Evolutionary conservation across 1,140 invertebrate genomes (phyloP), one percentile per base, ranked within the genome.

Genomic region (Arion vulgaris): DNA sequence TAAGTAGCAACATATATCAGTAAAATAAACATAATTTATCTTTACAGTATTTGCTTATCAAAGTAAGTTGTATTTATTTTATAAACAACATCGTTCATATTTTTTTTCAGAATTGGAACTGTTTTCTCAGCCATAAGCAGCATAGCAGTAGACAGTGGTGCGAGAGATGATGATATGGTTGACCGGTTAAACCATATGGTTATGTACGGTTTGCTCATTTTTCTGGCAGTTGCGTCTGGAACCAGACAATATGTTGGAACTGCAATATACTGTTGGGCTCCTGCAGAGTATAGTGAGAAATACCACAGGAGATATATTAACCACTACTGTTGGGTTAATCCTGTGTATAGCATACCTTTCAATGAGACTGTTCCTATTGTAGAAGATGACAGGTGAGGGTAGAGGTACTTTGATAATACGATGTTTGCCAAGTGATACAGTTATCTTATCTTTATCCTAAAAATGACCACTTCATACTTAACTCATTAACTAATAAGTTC

Each of bases 251-350:
- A 75, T 41, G 80, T 82, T 1, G 72, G 72, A 13, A 51, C 49
- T 2, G 71, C 80, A 11, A 75, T 82, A 28, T 71, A 49, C 62
- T 82, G 80, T 57, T 82, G 80, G 80, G 9, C 53, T 7, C 80
- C 80, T 36, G 7, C 53, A 17, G 51, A 82, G 73, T 76, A 34
- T 72, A 32, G 23, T 23, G 73, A 82, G 26, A 76, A 82, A 34
- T 26, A n/a, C 11, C 57, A 75, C 41, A 74, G 74, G 32, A 41
- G 62, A 19, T 82, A 82, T 57, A 36, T 82, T 7, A 62, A 82
- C 53, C 32, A 74, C n/a, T 76, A 82, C 80, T 82, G 80, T 41
- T 82, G 80, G 80, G 57, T 75, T n/a, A 36, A 62, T 68, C 13
- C 72, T 5, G 28, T 82, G 49, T 82, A 82, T 72, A 66, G 36